Base-by-base conservation (phyloP, 2,888 invertebrate species). In the Eulithis prunata region DNA sequence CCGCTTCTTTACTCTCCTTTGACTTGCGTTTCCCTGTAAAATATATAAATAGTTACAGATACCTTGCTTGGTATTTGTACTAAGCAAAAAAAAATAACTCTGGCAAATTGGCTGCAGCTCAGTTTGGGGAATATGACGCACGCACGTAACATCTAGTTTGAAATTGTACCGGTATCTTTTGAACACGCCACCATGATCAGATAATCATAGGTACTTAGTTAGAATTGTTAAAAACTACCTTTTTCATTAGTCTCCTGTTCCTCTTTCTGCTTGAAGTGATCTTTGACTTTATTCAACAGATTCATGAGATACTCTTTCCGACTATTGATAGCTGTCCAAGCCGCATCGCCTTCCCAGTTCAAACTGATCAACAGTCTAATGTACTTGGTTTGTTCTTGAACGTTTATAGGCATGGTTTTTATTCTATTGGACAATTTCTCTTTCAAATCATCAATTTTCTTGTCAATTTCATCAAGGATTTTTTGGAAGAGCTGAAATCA, bases 341-440 rank as follows among this genome's bases (percentile, higher is more conserved):
- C 99, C 1, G 99, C 98, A 89, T 99, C 99, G 7, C 97, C 97
- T 4, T 89, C 88, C 92, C 93, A 93, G 68, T 91, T 91, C 62
- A 93, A 70, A 72, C 93, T 93, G 71, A 93, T 89, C 53, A 93
- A 70, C 60, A 93, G 94, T 94, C 98, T 96, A 73, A 99, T 98
- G 66, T 99, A 95, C 84, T 98, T 97, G 78, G 98, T 99, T 84
- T 99, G 99, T 78, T 99, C 98, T 74, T 99, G 99, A 36, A 99
- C 95, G 72, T 97, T 96, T 47, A 97, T 96, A 0, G 99, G 99
- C 95, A 98, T 97, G 64, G 97, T 97, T 73, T 97, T 95, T 71
- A 99, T 95, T 85, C 97, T 97, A 21, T 95, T 95, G 76, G 96
- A 95, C 60, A 99, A 88, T 81, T 97, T 96, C 62, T 96, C 95